Percentiles rank a stretch among this genome's conserved stretches.
These are phyloP conservation scores for Villa cingulata DNA, from an alignment of 2,888 invertebrate species.

Conservation along the genomic window DNA sequence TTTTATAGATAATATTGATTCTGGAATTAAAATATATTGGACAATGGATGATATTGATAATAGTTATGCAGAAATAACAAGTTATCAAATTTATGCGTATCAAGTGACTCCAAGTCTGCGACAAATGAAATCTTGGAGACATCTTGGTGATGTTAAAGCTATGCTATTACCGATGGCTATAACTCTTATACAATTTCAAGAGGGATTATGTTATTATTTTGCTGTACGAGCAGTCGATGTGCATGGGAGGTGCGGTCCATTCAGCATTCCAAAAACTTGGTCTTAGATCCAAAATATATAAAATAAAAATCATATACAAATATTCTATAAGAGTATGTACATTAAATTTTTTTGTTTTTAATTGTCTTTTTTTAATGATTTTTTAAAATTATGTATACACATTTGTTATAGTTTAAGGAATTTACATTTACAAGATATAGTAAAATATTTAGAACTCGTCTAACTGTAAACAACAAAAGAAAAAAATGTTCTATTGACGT, in stretches of 20 bases:
- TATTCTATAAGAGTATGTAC: no score
- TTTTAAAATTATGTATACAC: no score
- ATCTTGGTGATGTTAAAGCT: conserved; percentile 89
- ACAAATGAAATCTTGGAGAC: conserved; percentile 70
- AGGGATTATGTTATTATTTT: conserved; percentile 82
- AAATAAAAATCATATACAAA: no score
- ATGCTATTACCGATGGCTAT: conserved; percentile 91
- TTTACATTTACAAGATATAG: no score
- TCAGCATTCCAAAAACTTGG: conserved; percentile 61
- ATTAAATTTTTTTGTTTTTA: no score
- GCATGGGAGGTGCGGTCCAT: conserved; percentile 66
- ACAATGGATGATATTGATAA: conserved; percentile 58
- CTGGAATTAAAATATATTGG: conserved; percentile 88
- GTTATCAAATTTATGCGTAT: conserved; percentile 87
- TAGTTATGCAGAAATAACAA: conserved; percentile 59
- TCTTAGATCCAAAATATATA: no score
- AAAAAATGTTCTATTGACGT: no score
- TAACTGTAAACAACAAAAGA: no score
- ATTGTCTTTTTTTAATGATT: no score
- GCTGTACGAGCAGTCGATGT: conserved; percentile 83
- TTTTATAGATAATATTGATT: conserved; percentile 63
- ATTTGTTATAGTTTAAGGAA: no score
- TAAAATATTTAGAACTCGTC: no score
- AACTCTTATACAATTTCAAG: conserved; percentile 80
- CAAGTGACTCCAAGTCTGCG: conserved; percentile 65